A percentile compares a stretch with the other conserved stretches of the same genome.
Conservation (phyloP, 2,113 vertebrate species). For the Tupaia tana region DNA sequence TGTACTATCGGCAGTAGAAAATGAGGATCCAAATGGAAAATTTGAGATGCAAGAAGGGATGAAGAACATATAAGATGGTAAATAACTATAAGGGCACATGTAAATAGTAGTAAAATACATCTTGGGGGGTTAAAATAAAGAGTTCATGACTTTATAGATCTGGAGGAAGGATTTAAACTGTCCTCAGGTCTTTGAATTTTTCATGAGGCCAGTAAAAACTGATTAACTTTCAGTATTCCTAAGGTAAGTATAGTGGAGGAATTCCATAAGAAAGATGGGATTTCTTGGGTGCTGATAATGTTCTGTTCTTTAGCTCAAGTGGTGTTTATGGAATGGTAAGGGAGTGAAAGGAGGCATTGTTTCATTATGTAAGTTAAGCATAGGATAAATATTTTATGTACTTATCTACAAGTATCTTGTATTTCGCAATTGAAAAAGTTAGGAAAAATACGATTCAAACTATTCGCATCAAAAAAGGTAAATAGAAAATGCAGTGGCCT, state of each 20-base stretch:
- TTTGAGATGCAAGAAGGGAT: neutral
- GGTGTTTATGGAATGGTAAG: neutral
- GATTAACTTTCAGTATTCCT: neutral
- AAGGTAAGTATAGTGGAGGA: neutral
- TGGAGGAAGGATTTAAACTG: neutral
- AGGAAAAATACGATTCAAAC: neutral
- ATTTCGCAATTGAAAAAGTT: slow-evolving; percentile 3
- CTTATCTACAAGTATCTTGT: neutral
- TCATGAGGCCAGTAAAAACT: neutral
- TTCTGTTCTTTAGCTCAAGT: neutral
- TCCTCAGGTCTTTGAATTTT: slow-evolving; percentile 32
- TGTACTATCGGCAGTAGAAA: neutral
- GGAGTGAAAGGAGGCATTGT: neutral
- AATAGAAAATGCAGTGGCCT: neutral
- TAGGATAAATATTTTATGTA: neutral
- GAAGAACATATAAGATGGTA: slow-evolving; percentile 7
- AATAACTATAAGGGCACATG: neutral
- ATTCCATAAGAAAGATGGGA: neutral
- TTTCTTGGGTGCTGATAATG: neutral
- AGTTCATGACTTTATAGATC: neutral
- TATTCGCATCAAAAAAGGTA: neutral
- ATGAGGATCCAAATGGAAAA: neutral
- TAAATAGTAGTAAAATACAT: slow-evolving; percentile 18
- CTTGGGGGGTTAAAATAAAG: neutral
- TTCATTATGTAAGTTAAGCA: slow-evolving; percentile 7